A percentile compares a stretch with the other conserved stretches of the same genome.
These are phyloP conservation scores for Hypena proboscidalis DNA, from an alignment of 2,888 invertebrate species.

Conservation along the genomic window DNA sequence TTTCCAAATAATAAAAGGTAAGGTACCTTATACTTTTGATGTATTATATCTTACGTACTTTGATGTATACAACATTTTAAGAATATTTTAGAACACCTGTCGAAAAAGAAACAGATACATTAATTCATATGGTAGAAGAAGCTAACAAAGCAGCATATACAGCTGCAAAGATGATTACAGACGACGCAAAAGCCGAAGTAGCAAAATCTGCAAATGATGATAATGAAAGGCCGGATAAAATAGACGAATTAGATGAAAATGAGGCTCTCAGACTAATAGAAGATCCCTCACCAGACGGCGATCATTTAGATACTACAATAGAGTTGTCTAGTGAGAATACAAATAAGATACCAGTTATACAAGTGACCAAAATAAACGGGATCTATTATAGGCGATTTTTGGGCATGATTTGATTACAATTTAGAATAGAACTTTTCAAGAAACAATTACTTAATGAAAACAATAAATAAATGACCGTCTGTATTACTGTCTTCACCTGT, in stretches of 20 bases:
- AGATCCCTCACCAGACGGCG: slow-evolving; percentile 61
- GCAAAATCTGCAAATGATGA: neutral
- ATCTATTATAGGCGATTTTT: slow-evolving; percentile 54
- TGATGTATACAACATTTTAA: neutral
- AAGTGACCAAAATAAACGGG: slow-evolving; percentile 59
- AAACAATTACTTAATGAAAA: too few relatives aligned
- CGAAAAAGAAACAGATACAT: neutral
- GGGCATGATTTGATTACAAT: slow-evolving; percentile 24
- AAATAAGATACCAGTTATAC: slow-evolving; percentile 40
- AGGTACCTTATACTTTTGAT: too few relatives aligned
- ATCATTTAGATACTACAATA: slow-evolving; percentile 49
- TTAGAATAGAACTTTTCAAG: neutral
- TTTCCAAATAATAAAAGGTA: too few relatives aligned
- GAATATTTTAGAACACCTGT: slow-evolving; percentile 1
- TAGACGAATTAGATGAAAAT: slow-evolving; percentile 7
- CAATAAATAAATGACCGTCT: too few relatives aligned
- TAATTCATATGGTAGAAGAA: neutral
- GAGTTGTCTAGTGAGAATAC: slow-evolving; percentile 37
- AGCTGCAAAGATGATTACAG: neutral
- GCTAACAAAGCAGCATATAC: neutral
- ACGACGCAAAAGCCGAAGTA: too few relatives aligned
- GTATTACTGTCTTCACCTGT: too few relatives aligned
- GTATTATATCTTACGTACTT: too few relatives aligned
- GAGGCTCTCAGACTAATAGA: slow-evolving; percentile 49
- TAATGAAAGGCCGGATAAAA: too few relatives aligned